Evolutionary conservation across 35 echinoderm and acorn worm species (phyloP).

Genomic region (Acanthaster planci): DNA sequence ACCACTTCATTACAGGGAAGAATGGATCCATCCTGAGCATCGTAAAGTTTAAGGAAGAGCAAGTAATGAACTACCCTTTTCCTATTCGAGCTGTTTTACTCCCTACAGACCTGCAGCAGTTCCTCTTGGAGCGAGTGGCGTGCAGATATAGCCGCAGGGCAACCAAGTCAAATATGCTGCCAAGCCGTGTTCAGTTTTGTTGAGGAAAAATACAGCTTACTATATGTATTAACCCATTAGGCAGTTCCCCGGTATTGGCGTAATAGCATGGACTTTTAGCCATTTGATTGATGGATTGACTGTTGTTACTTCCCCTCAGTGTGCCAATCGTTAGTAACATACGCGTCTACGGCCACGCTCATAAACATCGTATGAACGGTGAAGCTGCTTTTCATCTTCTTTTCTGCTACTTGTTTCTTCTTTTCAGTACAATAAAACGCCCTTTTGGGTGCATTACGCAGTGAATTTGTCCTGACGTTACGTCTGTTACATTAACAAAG

Average conservation of each 20-base stretch:
- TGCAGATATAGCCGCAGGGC: not conserved
- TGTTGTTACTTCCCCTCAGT: not conserved
- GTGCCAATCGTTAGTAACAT: too few species aligned
- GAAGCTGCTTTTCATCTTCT: too few species aligned
- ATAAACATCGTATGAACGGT: too few species aligned
- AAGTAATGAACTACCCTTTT: constrained; percentile 5
- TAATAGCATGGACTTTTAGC: constrained; percentile 14
- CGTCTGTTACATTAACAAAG: too few species aligned
- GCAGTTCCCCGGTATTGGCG: constrained; percentile 6
- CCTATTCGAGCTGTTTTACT: not conserved
- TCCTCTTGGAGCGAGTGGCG: not conserved
- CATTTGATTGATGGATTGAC: constrained; percentile 10
- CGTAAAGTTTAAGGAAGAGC: not conserved
- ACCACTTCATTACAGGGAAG: too few species aligned
- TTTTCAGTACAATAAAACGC: too few species aligned
- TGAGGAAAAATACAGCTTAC: constrained; percentile 9
- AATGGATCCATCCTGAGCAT: too few species aligned
- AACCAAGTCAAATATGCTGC: not conserved
- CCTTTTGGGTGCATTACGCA: too few species aligned
- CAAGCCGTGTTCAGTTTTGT: not conserved
- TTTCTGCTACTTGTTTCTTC: too few species aligned
- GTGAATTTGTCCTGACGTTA: too few species aligned
- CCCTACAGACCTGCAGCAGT: not conserved
- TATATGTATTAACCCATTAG: constrained; percentile 17
- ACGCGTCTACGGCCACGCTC: too few species aligned